Percentiles rank a stretch among this genome's conserved stretches.
phyloP scores from a whole-genome alignment of 2,113 vertebrate genomes.

The Isurus oxyrinchus region DNA sequence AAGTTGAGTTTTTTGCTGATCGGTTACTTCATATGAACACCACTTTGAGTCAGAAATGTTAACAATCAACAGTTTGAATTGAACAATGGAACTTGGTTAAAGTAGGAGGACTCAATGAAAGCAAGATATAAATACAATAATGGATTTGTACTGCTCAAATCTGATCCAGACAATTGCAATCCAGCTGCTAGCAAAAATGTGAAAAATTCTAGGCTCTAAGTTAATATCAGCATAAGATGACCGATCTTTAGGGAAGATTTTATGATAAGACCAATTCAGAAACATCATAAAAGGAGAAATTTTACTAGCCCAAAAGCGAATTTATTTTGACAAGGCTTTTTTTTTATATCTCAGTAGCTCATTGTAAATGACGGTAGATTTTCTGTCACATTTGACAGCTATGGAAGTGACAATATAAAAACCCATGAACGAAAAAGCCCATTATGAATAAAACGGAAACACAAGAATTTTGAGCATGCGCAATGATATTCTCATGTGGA shows the following conservation, averaged over 20 bases:
- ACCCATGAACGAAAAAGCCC: background rate
- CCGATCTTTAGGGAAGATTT: background rate
- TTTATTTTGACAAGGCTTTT: background rate
- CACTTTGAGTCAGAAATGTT: slow-evolving; percentile 7
- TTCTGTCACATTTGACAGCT: background rate
- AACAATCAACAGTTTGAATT: background rate
- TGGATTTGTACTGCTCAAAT: background rate
- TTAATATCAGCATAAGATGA: background rate
- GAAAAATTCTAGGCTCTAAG: background rate
- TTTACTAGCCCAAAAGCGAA: background rate
- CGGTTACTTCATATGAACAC: background rate
- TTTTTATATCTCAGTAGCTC: background rate
- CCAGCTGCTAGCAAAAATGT: background rate
- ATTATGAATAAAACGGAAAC: background rate
- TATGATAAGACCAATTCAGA: background rate
- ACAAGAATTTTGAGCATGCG: background rate
- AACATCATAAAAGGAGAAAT: background rate
- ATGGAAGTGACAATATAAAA: background rate
- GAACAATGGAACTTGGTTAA: background rate
- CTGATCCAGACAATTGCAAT: background rate
- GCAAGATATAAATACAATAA: background rate
- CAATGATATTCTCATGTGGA: background rate
- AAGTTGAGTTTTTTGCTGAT: background rate
- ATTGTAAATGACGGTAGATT: background rate
- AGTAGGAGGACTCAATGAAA: background rate